Percentiles rank a stretch among this genome's conserved stretches.
Conservation (phyloP, 2,888 invertebrate genomes). For the Amphipyra berbera region DNA sequence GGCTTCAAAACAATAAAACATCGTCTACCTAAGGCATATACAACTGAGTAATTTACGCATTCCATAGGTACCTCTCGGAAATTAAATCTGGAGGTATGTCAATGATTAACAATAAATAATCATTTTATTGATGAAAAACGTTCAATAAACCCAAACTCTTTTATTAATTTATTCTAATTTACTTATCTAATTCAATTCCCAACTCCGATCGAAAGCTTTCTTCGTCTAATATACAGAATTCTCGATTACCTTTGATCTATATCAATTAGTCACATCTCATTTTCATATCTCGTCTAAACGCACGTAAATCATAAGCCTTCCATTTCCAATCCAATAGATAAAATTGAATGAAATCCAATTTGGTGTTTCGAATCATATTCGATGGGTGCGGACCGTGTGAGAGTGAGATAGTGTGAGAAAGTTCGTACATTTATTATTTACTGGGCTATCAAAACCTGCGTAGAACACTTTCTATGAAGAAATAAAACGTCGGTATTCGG, state of each 20-base stretch:
- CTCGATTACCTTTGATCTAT: conserved; percentile 24
- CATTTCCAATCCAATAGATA: conserved; percentile 39
- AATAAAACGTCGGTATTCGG: too few species aligned
- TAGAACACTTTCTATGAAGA: too few species aligned
- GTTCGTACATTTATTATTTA: not conserved
- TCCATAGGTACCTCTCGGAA: too few species aligned
- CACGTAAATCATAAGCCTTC: conserved; percentile 16
- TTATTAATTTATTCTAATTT: conserved; percentile 30
- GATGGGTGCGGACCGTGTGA: conserved; percentile 14
- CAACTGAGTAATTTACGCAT: too few species aligned
- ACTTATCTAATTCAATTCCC: conserved; percentile 28
- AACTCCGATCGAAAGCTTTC: conserved; percentile 30
- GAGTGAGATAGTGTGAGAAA: conserved; percentile 16
- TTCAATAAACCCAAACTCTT: conserved; percentile 19
- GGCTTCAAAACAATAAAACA: too few species aligned
- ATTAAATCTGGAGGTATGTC: too few species aligned
- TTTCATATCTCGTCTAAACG: conserved; percentile 24
- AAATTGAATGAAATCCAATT: conserved; percentile 44
- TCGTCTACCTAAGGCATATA: too few species aligned
- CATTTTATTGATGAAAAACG: conserved; percentile 11
- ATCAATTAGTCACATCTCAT: conserved; percentile 42
- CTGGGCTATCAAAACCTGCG: too few species aligned
- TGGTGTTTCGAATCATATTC: conserved; percentile 41
- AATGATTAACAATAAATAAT: not conserved
- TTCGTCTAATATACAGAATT: conserved; percentile 10